These are phyloP conservation scores for Xestia c-nigrum DNA, from an alignment of 2,888 invertebrate species.

Conservation along the genomic window DNA sequence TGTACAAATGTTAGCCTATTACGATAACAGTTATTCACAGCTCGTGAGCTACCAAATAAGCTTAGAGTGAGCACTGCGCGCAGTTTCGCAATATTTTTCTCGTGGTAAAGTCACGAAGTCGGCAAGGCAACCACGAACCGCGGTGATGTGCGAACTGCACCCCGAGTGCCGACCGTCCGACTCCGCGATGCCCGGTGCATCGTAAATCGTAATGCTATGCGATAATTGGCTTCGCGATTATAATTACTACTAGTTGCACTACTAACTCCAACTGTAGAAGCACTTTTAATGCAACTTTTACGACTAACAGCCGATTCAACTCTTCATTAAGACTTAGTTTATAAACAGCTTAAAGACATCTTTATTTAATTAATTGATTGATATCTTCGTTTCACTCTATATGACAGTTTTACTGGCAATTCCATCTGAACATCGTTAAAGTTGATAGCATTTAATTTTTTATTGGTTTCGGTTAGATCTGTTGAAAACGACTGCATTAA, in stretches of 20 bases:
- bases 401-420: constrained; percentile 56
- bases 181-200: constrained; percentile 26
- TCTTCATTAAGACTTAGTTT: constrained; percentile 39
- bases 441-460: constrained; percentile 56
- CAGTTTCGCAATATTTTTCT: constrained; percentile 82
- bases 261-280: constrained; percentile 45
- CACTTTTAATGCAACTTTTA: constrained; percentile 45
- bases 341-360: constrained; percentile 41
- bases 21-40: constrained; percentile 83
- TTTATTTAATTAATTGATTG: constrained; percentile 58
- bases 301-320: constrained; percentile 31
- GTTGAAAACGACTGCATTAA: constrained; percentile 48
- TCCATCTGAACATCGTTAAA: constrained; percentile 58
- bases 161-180: constrained; percentile 8
- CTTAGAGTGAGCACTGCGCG: constrained; percentile 71
- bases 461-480: constrained; percentile 58
- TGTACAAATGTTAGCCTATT: constrained; percentile 74
- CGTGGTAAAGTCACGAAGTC: constrained; percentile 78
- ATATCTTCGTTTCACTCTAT: constrained; percentile 44
- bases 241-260: constrained; percentile 55
- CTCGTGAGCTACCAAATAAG: constrained; percentile 86
- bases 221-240: constrained; percentile 62
- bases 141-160: constrained; percentile 70
- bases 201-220: constrained; percentile 63
- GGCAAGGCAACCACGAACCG: constrained; percentile 65